phyloP scores from a whole-genome alignment of 2,113 vertebrate species.

The Paramormyrops kingsleyae region DNA sequence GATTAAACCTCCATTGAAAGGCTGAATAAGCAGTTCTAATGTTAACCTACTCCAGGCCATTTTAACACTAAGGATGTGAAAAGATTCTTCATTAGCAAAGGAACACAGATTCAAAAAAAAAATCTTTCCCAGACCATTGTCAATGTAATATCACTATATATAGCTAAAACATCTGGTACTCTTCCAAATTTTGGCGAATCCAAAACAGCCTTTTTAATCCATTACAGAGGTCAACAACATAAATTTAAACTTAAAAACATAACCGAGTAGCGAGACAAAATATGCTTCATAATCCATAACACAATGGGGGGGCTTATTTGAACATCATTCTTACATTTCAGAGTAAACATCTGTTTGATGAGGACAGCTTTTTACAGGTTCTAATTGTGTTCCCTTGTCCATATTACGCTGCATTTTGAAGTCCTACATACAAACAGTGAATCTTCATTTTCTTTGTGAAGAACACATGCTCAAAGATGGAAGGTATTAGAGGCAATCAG shows the following conservation, averaged over 20 bases:
- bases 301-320: neutral
- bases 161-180: neutral
- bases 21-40: neutral
- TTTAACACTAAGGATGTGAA: neutral
- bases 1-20: neutral
- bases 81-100: neutral
- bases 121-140: neutral
- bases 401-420: neutral
- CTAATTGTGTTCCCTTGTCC: neutral
- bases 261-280: neutral
- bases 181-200: neutral
- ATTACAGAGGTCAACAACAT: neutral
- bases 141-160: neutral
- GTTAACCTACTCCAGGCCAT: neutral
- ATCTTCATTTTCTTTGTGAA: neutral
- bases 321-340: slow-evolving; percentile 1
- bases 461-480: neutral
- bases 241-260: neutral
- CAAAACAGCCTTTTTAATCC: neutral
- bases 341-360: too few relatives aligned
- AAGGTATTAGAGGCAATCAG: neutral
- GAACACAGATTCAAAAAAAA: neutral
- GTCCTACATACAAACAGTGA: neutral
- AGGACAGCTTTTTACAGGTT: neutral
- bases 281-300: neutral